These are phyloP conservation scores for Oxygymnocypris stewartii DNA, from an alignment of 2,113 vertebrate species.

Conservation along the genomic window DNA sequence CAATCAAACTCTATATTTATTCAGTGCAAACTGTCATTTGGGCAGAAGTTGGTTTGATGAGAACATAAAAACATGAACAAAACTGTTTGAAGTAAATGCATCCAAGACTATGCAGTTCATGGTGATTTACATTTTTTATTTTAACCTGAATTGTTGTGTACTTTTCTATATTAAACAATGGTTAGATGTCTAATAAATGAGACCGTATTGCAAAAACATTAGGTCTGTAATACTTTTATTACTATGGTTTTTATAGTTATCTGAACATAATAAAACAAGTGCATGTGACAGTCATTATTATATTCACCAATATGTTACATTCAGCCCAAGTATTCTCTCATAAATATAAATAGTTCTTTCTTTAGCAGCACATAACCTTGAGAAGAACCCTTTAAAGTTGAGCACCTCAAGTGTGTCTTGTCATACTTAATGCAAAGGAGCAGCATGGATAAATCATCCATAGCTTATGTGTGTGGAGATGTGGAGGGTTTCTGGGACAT, in stretches of 20 bases:
- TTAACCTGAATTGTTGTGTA: not conserved
- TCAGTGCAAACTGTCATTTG: not conserved
- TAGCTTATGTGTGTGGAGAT: constrained; percentile 59
- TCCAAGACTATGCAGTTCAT: not conserved
- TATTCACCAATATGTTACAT: not conserved
- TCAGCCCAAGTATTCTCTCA: constrained; percentile 3
- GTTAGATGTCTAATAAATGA: not conserved
- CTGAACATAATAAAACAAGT: constrained; percentile 26
- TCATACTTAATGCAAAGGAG: constrained; percentile 5
- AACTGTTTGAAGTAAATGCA: too few species aligned
- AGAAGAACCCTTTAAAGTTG: constrained; percentile 12
- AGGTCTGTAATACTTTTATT: constrained; percentile 23
- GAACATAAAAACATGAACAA: not conserved
- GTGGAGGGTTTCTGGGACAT: constrained; percentile 58
- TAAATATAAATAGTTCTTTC: constrained; percentile 48
- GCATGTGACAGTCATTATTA: constrained; percentile 11
- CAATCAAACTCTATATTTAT: not conserved
- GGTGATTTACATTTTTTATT: not conserved
- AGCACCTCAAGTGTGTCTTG: constrained; percentile 26
- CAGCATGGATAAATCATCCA: constrained; percentile 12
- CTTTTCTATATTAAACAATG: not conserved
- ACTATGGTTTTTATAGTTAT: not conserved
- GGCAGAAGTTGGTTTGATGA: not conserved
- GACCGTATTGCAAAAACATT: not conserved
- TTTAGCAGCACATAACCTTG: constrained; percentile 43